These are phyloP conservation scores for Margaritifera margaritifera DNA, from an alignment of 2,888 invertebrate genomes.

Conservation along the genomic window DNA sequence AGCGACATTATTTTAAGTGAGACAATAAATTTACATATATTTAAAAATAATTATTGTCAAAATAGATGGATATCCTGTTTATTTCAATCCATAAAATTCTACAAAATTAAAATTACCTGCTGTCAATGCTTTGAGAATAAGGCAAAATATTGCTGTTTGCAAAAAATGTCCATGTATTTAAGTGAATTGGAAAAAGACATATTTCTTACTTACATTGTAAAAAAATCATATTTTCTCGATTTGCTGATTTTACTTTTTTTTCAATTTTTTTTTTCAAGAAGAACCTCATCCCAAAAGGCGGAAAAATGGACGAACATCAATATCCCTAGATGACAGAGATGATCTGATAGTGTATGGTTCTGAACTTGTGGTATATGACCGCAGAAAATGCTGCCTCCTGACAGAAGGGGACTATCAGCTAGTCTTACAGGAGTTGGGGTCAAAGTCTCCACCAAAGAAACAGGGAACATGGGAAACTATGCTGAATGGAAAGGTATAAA, in stretches of 20 bases:
- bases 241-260: neutral
- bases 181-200: too few species aligned
- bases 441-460: slow-evolving; percentile 79
- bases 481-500: slow-evolving; percentile 76
- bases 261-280: slow-evolving; percentile 37
- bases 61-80: neutral
- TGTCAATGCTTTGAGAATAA: too few species aligned
- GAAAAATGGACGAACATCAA: slow-evolving; percentile 50
- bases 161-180: too few species aligned
- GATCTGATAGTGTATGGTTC: slow-evolving; percentile 60
- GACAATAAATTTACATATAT: too few species aligned
- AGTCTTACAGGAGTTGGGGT: slow-evolving; percentile 81
- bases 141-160: too few species aligned
- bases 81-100: slow-evolving; percentile 6
- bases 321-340: slow-evolving; percentile 33
- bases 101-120: too few species aligned
- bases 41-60: neutral
- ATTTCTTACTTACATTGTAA: too few species aligned
- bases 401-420: slow-evolving; percentile 93
- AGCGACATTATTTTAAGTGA: too few species aligned
- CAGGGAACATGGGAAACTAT: slow-evolving; percentile 83
- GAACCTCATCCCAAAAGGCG: slow-evolving; percentile 61
- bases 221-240: too few species aligned
- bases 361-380: slow-evolving; percentile 91
- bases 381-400: slow-evolving; percentile 88